Evolutionary conservation across 2,888 invertebrate species (phyloP).

Genomic region (Orthonevra nobilis): DNA sequence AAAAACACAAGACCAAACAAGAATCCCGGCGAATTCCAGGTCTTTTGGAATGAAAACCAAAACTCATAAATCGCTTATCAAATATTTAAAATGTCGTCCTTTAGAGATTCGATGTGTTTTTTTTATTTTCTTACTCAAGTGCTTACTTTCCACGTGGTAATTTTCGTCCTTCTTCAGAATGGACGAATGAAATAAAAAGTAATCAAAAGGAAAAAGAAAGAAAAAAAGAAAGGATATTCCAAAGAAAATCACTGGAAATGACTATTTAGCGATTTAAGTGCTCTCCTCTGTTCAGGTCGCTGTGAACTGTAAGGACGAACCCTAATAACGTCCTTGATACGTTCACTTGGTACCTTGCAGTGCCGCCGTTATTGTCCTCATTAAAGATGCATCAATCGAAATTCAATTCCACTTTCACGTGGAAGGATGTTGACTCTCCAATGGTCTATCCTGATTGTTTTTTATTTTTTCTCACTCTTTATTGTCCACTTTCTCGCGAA

Average conservation of each 20-base stretch:
- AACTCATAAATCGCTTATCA: slow-evolving; percentile 66
- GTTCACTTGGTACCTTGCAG: neutral
- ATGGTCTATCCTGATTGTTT: slow-evolving; percentile 3
- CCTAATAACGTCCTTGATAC: slow-evolving; percentile 57
- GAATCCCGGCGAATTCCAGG: slow-evolving; percentile 14
- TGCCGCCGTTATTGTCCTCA: slow-evolving; percentile 47
- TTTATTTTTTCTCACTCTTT: slow-evolving; percentile 2
- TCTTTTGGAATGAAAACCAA: slow-evolving; percentile 32
- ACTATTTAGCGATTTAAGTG: slow-evolving; percentile 67
- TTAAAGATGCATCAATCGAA: slow-evolving; percentile 69
- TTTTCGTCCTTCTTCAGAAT: slow-evolving; percentile 9
- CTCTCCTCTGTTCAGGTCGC: slow-evolving; percentile 22
- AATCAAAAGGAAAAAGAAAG: neutral
- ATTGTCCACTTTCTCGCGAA: slow-evolving; percentile 42
- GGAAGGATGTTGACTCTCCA: slow-evolving; percentile 25
- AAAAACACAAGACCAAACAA: slow-evolving; percentile 8
- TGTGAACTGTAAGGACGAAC: slow-evolving; percentile 27
- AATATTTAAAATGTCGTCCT: slow-evolving; percentile 68
- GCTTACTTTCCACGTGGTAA: slow-evolving; percentile 11
- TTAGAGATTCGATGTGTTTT: slow-evolving; percentile 33
- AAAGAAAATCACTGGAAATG: slow-evolving; percentile 52
- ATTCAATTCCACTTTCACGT: slow-evolving; percentile 57
- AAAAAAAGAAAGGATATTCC: slow-evolving; percentile 11
- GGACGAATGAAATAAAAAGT: neutral
- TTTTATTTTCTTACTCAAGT: neutral